Base-by-base conservation (phyloP, 2,888 invertebrate species). In the Elmis aenea region DNA sequence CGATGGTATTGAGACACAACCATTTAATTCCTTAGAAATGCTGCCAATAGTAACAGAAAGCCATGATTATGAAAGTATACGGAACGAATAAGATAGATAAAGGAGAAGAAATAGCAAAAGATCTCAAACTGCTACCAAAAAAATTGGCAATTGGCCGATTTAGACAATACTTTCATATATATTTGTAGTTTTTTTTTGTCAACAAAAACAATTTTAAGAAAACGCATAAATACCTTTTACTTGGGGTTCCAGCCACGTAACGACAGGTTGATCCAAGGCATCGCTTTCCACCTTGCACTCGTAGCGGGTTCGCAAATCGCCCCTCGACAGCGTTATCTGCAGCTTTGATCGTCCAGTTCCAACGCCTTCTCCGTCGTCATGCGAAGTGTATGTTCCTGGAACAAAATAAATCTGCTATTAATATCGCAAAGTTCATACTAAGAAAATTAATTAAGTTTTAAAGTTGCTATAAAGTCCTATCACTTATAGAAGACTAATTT, bases 191-290 rank as follows among this genome's bases (percentile, higher is more conserved):
- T 24, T 10, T 27, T 27, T 27, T 27, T 3, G 2, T 16, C n/a
- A n/a, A n/a, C n/a, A n/a, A n/a, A n/a, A n/a, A n/a, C n/a, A n/a
- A n/a, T n/a, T n/a, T n/a, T n/a, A n/a, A n/a, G n/a, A n/a, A n/a
- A n/a, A n/a, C n/a, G n/a, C n/a, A n/a, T n/a, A 27, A 81, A 74
- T 65, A 88, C 87, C 85, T 66, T 84, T 75, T 23, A 87, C 83
- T 58, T 86, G 82, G 14, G 84, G 71, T 43, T 75, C 74, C 41
- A 87, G 68, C 59, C 70, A 72, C 42, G 74, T 73, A 9, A 74
- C 68, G 37, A 82, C 72, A 2, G 79, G 76, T 25, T 75, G 70
- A 14, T 75, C 74, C 11, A 86, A 64, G 0, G 85, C 84, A 1
- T 77, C 77, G 26, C 83, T 86, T 37, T 78, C 76, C 26, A 85